Evolutionary conservation across 2,113 vertebrate genomes (phyloP).

Genomic region (Scatophagus argus): DNA sequence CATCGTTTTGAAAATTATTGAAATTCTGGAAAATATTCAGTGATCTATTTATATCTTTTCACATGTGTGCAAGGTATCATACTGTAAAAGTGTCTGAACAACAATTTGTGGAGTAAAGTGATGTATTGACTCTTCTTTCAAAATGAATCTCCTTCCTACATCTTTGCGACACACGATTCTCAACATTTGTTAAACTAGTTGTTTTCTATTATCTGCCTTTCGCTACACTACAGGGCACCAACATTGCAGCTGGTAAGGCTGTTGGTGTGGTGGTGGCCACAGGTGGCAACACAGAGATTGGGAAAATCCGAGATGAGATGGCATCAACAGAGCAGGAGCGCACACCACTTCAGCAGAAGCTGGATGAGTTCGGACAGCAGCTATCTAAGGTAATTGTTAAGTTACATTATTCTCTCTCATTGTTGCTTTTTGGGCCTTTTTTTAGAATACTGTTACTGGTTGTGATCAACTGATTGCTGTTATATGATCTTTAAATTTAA

Average conservation of each 20-base stretch:
- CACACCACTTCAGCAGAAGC: constrained; percentile 96
- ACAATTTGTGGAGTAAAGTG: not conserved
- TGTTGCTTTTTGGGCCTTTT: not conserved
- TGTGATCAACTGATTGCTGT: not conserved
- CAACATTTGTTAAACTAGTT: constrained; percentile 14
- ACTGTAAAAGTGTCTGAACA: not conserved
- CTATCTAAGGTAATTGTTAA: constrained; percentile 87
- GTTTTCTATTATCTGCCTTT: not conserved
- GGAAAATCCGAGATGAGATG: constrained; percentile 99
- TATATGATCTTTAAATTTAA: not conserved
- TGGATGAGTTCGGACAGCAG: constrained; percentile 98
- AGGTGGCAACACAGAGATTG: constrained; percentile 94
- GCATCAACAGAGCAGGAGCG: constrained; percentile 95
- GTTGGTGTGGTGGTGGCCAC: constrained; percentile 96
- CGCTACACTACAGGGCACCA: constrained; percentile 89
- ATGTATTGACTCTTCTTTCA: not conserved
- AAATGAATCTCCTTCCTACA: not conserved
- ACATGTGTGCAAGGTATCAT: not conserved
- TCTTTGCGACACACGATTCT: not conserved
- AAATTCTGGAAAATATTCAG: not conserved
- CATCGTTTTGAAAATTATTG: not conserved
- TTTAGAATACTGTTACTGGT: not conserved
- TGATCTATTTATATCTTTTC: not conserved
- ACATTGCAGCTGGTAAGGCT: constrained; percentile 96
- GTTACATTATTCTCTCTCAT: not conserved